phyloP scores from a whole-genome alignment of 2,113 vertebrate species.

The Antigone vipio region DNA sequence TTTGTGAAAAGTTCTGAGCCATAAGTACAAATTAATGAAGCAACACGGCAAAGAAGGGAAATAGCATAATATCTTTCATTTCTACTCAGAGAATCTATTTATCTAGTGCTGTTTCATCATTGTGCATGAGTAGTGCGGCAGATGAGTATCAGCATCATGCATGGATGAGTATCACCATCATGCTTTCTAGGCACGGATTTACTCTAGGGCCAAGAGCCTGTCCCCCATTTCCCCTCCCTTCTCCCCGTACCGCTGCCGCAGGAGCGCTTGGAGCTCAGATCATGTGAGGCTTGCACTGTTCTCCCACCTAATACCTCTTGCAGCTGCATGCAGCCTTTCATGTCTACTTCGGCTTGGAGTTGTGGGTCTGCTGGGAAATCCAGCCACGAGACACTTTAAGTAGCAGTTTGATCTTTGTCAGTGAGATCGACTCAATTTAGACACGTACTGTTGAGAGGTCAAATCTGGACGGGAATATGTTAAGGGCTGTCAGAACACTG shows the following conservation, averaged over 20 bases:
- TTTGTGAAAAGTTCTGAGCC: neutral
- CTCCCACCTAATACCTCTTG: neutral
- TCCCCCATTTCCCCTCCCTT: neutral
- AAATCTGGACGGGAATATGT: neutral
- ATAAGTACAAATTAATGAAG: neutral
- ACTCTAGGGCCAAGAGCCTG: neutral
- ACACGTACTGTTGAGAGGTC: neutral
- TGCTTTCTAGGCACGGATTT: neutral
- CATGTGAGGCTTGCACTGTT: neutral
- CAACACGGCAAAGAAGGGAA: neutral
- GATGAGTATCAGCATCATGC: neutral
- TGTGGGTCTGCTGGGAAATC: conserved; percentile 28
- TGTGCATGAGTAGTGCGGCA: neutral
- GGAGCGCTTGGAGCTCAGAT: neutral
- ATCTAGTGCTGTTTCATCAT: neutral
- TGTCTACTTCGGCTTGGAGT: neutral
- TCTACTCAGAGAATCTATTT: neutral
- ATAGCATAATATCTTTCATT: neutral
- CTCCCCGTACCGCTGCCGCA: neutral
- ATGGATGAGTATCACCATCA: neutral
- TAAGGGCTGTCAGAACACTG: conserved; percentile 38
- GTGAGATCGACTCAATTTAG: conserved; percentile 7
- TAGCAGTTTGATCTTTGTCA: conserved; percentile 56
- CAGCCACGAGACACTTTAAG: conserved; percentile 48
- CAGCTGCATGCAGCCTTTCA: conserved; percentile 1